Evolutionary conservation across 2,797 vertebrate genomes (phyloP).

Genomic region (Pantherophis alleghaniensis): DNA sequence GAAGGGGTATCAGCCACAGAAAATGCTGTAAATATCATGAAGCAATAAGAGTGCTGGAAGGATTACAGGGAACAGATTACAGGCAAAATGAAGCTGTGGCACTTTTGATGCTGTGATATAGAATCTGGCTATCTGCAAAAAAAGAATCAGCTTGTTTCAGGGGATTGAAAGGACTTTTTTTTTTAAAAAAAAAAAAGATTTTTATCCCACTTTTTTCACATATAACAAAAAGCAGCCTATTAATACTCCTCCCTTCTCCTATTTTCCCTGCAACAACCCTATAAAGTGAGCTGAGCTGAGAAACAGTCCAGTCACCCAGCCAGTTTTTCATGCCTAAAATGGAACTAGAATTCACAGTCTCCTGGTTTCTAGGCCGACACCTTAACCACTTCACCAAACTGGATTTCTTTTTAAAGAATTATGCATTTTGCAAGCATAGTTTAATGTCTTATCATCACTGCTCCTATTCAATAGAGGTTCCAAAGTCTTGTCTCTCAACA

Average conservation of each 20-base stretch:
- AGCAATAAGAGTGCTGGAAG: not conserved
- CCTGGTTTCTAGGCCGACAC: not conserved
- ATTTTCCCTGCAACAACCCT: not conserved
- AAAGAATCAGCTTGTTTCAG: not conserved
- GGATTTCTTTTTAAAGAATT: not conserved
- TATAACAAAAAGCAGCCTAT: not conserved
- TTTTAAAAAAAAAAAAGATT: not conserved
- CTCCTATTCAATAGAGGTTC: not conserved
- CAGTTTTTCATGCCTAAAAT: not conserved
- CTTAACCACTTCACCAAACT: not conserved
- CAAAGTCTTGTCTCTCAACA: not conserved
- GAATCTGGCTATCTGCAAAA: not conserved
- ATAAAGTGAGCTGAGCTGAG: not conserved
- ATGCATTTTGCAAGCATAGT: not conserved
- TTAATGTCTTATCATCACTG: not conserved
- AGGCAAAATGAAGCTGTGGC: not conserved
- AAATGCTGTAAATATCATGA: not conserved
- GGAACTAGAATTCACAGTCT: not conserved
- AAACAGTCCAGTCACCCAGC: not conserved
- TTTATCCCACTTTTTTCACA: not conserved
- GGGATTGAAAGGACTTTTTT: not conserved
- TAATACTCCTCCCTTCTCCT: not conserved
- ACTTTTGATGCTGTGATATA: not conserved
- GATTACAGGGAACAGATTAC: not conserved
- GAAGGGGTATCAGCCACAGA: not conserved